phyloP scores from a whole-genome alignment of 2,797 vertebrate genomes.

The Tolypeutes matacus region DNA sequence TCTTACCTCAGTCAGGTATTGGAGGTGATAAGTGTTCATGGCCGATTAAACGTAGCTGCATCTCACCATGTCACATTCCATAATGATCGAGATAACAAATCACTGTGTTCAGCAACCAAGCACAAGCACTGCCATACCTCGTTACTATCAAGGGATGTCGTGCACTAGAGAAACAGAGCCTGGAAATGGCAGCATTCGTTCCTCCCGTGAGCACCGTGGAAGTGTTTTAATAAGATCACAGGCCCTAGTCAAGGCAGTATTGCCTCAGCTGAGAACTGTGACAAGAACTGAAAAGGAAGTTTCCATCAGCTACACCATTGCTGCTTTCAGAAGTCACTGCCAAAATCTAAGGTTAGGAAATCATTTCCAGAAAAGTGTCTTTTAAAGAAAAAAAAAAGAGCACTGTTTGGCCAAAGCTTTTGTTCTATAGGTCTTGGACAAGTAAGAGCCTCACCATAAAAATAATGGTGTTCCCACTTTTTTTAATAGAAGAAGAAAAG shows the following conservation, averaged over 20 bases:
- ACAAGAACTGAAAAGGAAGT: neutral
- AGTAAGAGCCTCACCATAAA: neutral
- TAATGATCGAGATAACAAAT: neutral
- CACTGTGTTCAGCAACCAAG: constrained; percentile 36
- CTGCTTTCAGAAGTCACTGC: neutral
- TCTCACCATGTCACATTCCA: neutral
- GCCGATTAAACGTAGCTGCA: neutral
- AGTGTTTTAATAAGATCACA: neutral
- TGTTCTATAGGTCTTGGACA: neutral
- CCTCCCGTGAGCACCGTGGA: neutral
- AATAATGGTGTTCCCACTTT: neutral
- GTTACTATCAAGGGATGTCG: constrained; percentile 4
- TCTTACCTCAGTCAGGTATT: neutral
- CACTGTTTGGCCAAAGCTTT: rapidly evolving
- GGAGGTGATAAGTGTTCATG: neutral
- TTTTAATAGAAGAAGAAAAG: neutral
- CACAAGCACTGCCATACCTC: neutral
- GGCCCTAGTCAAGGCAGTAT: neutral
- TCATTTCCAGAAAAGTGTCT: neutral
- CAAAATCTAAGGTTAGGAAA: neutral
- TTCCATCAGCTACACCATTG: neutral
- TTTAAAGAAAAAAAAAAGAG: neutral
- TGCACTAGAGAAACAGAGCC: neutral
- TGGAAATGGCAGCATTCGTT: neutral
- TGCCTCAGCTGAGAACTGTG: neutral